Percentiles rank a stretch among this genome's conserved stretches.
Evolutionary conservation across 30 jellyfish, hydroid and myxozoan species (phyloP).

Genomic region (Mastigias papua): DNA sequence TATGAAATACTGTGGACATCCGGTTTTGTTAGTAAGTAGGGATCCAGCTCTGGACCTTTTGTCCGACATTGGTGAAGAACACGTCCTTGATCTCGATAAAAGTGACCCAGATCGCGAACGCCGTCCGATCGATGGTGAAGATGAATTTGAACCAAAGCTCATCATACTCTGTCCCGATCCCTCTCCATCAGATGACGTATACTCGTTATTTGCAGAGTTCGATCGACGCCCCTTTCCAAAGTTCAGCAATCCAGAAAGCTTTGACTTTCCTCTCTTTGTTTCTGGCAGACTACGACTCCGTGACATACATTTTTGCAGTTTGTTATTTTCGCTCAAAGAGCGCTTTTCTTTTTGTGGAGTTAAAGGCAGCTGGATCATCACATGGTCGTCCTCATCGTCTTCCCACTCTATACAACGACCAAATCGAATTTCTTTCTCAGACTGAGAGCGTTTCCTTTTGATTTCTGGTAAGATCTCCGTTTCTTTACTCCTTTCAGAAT

Average conservation of each 20-base stretch:
- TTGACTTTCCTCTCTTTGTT: slow-evolving; percentile 41
- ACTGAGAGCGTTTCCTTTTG: slow-evolving; percentile 34
- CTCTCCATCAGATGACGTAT: slow-evolving; percentile 51
- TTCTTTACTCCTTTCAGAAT: neutral
- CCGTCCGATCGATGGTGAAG: slow-evolving; percentile 48
- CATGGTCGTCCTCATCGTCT: slow-evolving; percentile 58
- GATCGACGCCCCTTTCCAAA: slow-evolving; percentile 18
- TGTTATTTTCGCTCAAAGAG: neutral
- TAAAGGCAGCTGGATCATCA: slow-evolving; percentile 37
- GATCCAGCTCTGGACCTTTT: slow-evolving; percentile 69
- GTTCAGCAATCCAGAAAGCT: slow-evolving; percentile 13
- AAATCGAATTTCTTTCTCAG: slow-evolving; percentile 10
- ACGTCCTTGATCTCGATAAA: slow-evolving; percentile 48
- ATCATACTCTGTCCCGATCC: slow-evolving; percentile 75
- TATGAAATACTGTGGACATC: slow-evolving; percentile 80
- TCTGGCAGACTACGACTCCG: slow-evolving; percentile 58
- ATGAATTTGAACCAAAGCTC: slow-evolving; percentile 62
- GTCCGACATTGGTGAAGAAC: slow-evolving; percentile 72
- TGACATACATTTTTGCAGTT: neutral
- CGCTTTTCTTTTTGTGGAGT: slow-evolving; percentile 19
- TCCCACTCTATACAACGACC: slow-evolving; percentile 33
- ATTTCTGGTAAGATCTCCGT: slow-evolving; percentile 4
- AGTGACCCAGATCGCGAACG: slow-evolving; percentile 64
- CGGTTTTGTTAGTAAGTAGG: slow-evolving; percentile 47
- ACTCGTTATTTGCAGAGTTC: neutral